These are phyloP conservation scores for Streptopelia turtur DNA, from an alignment of 2,797 vertebrate genomes.

Conservation along the genomic window DNA sequence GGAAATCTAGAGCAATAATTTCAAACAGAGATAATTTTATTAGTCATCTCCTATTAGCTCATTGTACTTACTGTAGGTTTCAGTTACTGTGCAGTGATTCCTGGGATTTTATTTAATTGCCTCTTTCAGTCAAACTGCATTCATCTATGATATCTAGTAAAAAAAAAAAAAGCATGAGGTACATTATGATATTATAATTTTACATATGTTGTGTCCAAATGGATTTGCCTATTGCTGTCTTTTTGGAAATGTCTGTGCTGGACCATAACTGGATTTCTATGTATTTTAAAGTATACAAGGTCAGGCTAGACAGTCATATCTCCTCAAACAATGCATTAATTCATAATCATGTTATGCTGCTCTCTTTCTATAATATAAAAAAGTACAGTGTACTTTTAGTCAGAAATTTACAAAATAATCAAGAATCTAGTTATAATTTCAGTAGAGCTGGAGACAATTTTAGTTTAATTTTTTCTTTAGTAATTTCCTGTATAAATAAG, in stretches of 20 bases:
- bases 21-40: neutral
- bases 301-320: neutral
- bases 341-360: neutral
- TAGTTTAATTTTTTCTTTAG: neutral
- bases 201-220: neutral
- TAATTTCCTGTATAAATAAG: constrained; percentile 30
- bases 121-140: neutral
- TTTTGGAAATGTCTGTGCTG: neutral
- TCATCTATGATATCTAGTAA: neutral
- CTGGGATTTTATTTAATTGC: neutral
- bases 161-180: neutral
- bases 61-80: neutral
- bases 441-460: neutral
- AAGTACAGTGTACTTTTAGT: neutral
- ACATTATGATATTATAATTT: neutral
- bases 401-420: neutral
- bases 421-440: neutral
- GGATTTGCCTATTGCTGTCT: neutral
- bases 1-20: neutral
- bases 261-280: neutral
- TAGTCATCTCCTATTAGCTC: neutral
- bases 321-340: neutral
- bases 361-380: neutral
- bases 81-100: neutral
- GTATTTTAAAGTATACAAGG: neutral